Percentiles rank a stretch among this genome's conserved stretches.
Evolutionary conservation across 1,140 invertebrate genomes (phyloP).

Genomic region (Philopotamus ludificatus): DNA sequence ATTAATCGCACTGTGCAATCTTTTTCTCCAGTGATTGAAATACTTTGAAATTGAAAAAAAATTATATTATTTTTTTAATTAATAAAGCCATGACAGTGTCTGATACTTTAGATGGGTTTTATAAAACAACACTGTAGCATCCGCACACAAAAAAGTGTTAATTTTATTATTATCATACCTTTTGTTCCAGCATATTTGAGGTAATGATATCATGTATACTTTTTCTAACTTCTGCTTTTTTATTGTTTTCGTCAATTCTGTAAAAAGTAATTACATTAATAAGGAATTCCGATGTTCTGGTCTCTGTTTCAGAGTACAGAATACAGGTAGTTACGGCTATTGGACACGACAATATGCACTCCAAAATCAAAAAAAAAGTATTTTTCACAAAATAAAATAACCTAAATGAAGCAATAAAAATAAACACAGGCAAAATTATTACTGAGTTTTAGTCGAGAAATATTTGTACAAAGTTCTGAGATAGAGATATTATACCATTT

Average conservation of each 20-base stretch:
- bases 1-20: no score
- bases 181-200: conserved; percentile 20
- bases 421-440: background rate
- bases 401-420: background rate
- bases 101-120: no score
- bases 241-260: conserved; percentile 18
- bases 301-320: no score
- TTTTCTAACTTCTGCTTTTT: conserved; percentile 29
- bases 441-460: no score
- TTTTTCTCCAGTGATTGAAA: no score
- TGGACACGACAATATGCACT: background rate
- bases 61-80: background rate
- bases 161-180: conserved; percentile 12
- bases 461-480: no score
- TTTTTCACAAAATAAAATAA: background rate
- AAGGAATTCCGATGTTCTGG: conserved; percentile 3
- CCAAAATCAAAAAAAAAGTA: background rate
- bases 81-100: no score
- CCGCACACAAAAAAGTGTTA: no score
- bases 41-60: background rate
- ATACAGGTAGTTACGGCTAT: no score
- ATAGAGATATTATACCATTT: no score
- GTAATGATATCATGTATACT: conserved; percentile 22
- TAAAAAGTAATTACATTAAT: conserved; percentile 17
- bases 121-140: no score